Evolutionary conservation across 2,888 invertebrate species (phyloP).

Genomic region (Chymomyza fuscimana): DNA sequence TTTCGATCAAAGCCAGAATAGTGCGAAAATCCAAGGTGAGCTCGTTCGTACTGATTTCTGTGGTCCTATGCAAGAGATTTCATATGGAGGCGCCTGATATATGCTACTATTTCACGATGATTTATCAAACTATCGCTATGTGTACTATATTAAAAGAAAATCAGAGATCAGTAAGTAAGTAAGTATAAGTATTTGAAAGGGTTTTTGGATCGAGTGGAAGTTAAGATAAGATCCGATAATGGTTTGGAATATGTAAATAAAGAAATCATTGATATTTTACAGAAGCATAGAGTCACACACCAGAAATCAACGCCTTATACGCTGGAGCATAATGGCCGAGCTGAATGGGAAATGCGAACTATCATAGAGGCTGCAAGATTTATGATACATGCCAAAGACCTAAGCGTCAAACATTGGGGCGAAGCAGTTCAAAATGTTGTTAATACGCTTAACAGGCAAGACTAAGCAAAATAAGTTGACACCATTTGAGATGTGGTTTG

Average conservation of each 20-base stretch:
- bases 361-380: conserved; percentile 62
- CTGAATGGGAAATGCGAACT: conserved; percentile 67
- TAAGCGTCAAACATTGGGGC: conserved; percentile 63
- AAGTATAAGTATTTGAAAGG: conserved; percentile 19
- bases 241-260: conserved; percentile 66
- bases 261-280: too few relatives aligned
- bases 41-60: too few relatives aligned
- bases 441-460: conserved; percentile 60
- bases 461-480: conserved; percentile 46
- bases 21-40: too few relatives aligned
- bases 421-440: conserved; percentile 63
- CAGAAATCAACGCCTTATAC: too few relatives aligned
- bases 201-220: conserved; percentile 36
- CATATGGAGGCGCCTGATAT: conserved; percentile 43
- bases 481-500: conserved; percentile 58
- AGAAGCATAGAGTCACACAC: too few relatives aligned
- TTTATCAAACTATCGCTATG: conserved; percentile 36
- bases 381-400: conserved; percentile 44
- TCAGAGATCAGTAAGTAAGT: conserved; percentile 31
- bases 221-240: conserved; percentile 53
- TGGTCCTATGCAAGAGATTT: too few relatives aligned
- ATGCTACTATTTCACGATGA: conserved; percentile 43
- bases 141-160: conserved; percentile 47
- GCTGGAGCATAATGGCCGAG: conserved; percentile 72
- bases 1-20: too few relatives aligned